Evolutionary conservation across 2,888 invertebrate genomes (phyloP).

Genomic region (Blera fallax): DNA sequence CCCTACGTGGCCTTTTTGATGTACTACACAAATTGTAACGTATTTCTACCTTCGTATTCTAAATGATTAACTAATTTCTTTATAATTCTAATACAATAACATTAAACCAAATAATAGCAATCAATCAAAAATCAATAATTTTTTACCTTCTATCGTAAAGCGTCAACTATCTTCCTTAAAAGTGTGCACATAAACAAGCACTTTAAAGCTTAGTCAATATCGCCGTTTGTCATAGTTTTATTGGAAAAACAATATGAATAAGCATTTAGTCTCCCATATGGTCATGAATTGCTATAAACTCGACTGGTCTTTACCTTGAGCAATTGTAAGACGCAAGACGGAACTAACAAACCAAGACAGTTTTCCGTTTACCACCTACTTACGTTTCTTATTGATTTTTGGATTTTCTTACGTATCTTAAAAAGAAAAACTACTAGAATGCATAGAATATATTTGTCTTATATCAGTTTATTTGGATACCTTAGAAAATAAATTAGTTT

Average conservation of each 20-base stretch:
- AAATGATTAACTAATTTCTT: background rate
- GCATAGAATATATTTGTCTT: background rate
- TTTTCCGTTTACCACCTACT: conserved; percentile 26
- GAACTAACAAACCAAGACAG: conserved; percentile 48
- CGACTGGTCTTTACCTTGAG: conserved; percentile 60
- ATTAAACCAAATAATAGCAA: conserved; percentile 19
- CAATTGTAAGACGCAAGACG: conserved; percentile 51
- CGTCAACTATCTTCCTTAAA: conserved; percentile 7
- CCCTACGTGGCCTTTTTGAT: too few species aligned
- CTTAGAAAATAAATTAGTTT: background rate
- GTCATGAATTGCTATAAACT: conserved; percentile 60
- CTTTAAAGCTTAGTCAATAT: conserved; percentile 11
- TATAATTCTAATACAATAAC: background rate
- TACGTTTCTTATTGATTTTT: conserved; percentile 65
- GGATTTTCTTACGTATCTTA: conserved; percentile 2
- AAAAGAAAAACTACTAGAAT: background rate
- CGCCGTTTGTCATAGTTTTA: background rate
- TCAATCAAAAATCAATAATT: conserved; percentile 50
- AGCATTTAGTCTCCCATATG: conserved; percentile 29
- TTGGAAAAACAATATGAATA: background rate
- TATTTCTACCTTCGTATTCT: background rate
- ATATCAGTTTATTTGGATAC: background rate
- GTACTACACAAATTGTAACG: too few species aligned
- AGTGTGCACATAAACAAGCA: conserved; percentile 17
- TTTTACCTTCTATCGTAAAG: conserved; percentile 24